Evolutionary conservation across 2,797 vertebrate genomes (phyloP), one percentile per base, ranked within the genome.

Genomic region (Diplodus sargus): DNA sequence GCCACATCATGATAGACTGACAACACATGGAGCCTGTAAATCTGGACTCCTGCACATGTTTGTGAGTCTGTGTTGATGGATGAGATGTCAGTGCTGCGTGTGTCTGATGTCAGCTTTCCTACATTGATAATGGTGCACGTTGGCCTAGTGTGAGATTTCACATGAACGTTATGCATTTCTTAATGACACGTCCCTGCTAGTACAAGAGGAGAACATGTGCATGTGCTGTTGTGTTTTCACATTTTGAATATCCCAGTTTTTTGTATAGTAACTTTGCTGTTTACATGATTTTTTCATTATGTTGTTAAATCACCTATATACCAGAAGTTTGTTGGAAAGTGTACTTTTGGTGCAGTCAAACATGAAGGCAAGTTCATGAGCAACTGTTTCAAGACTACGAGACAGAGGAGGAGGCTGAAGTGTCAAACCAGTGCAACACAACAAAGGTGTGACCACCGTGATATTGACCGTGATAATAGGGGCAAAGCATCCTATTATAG

Each of bases 1-100:
- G 72, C 69, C 75, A 70, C 77, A 84, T 83, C 74, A 74, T 65
- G 73, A 78, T 17, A 45, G 70, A 82, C 61, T 63, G 63, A 85
- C 82, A 88, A 87, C 88, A 93, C 84, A 83, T 89, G 87, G 85
- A 89, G 70, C 79, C 78, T 84, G 70, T 90, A 75, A 71, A 86
- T 82, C 39, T 66, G 51, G 28, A 18, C 74, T 60, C 48, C 48
- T 70, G 42, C 18, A 42, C 43, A 53, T 53, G 72, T 84, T 49
- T 85, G 77, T 65, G 69, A 61, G 79, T 72, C 74, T 70, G 80
- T 67, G 63, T 78, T 85, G 84, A 91, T 71, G 62, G 64, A 92
- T 90, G 76, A 88, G 53, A 64, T 85, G 70, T 82, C 70, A 72
- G 60, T 34, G 51, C 49, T 59, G 69, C 67, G 68, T 42, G 45